Percentiles rank a stretch among this genome's conserved stretches.
Conservation (phyloP, 2,797 vertebrate genomes). For the Sparus aurata region DNA sequence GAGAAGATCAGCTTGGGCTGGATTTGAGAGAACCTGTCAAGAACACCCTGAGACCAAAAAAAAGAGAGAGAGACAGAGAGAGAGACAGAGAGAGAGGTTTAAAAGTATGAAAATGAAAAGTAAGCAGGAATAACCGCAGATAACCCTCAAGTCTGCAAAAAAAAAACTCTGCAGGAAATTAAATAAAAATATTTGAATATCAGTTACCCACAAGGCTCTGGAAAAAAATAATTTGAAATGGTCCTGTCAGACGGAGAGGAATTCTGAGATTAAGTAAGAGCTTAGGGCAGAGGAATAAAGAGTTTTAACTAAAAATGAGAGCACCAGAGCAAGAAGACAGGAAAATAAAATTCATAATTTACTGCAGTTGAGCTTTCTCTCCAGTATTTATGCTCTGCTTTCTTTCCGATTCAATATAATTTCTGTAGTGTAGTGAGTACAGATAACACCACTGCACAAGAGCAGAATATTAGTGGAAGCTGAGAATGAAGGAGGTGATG, state of each 20-base stretch:
- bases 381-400: background rate
- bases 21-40: conserved; percentile 97
- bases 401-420: background rate
- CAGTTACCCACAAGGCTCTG: background rate
- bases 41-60: conserved; percentile 88
- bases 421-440: background rate
- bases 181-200: background rate
- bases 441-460: background rate
- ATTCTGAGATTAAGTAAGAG: background rate
- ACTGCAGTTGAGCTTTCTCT: background rate
- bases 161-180: background rate
- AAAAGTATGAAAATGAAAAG: background rate
- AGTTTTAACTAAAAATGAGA: background rate
- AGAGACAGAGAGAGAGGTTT: background rate
- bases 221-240: background rate
- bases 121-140: background rate
- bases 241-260: background rate
- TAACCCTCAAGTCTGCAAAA: background rate
- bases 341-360: background rate
- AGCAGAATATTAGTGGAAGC: background rate
- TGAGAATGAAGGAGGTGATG: background rate
- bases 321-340: background rate
- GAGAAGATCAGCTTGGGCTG: conserved; percentile 97
- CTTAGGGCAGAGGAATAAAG: background rate
- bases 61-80: background rate